A percentile compares a stretch with the other conserved stretches of the same genome.
Evolutionary conservation across 1,140 invertebrate species (phyloP).

Genomic region (Pseudobourletiella spinata): DNA sequence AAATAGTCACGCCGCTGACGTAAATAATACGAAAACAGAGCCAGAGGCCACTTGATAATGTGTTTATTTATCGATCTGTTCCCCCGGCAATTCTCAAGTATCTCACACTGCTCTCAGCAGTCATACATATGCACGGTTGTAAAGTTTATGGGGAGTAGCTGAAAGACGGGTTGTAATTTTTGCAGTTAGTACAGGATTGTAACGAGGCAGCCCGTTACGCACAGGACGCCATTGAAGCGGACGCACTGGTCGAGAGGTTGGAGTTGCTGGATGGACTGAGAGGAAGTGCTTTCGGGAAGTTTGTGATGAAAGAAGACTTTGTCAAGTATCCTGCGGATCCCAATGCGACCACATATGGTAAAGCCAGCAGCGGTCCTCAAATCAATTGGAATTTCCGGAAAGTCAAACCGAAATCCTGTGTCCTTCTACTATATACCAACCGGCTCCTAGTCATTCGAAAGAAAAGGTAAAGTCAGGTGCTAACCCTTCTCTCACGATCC

Average conservation of each 20-base stretch:
- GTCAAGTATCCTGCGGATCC: constrained; percentile 25
- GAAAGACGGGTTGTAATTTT: not conserved
- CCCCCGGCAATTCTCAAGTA: not conserved
- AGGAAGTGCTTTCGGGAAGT: constrained; percentile 16
- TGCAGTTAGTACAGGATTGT: constrained; percentile 32
- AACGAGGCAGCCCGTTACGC: constrained; percentile 34
- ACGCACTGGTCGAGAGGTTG: constrained; percentile 29
- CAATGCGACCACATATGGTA: constrained; percentile 19
- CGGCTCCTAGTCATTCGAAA: constrained; percentile 29
- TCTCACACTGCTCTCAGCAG: not conserved
- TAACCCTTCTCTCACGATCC: no score
- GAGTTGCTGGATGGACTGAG: constrained; percentile 15
- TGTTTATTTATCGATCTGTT: no score
- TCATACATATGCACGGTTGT: not conserved
- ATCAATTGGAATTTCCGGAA: constrained; percentile 35
- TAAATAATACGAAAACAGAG: no score
- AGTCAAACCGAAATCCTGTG: constrained; percentile 24
- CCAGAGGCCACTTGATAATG: no score
- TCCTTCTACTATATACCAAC: constrained; percentile 29
- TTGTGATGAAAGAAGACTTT: constrained; percentile 34
- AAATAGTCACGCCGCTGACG: no score
- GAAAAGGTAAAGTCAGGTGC: no score
- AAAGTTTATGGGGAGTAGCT: not conserved
- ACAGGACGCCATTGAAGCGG: constrained; percentile 32
- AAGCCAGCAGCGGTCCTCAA: constrained; percentile 14